Percentiles rank a stretch among this genome's conserved stretches.
Conservation (phyloP, 2,888 invertebrate species). For the Idaea biselata region DNA sequence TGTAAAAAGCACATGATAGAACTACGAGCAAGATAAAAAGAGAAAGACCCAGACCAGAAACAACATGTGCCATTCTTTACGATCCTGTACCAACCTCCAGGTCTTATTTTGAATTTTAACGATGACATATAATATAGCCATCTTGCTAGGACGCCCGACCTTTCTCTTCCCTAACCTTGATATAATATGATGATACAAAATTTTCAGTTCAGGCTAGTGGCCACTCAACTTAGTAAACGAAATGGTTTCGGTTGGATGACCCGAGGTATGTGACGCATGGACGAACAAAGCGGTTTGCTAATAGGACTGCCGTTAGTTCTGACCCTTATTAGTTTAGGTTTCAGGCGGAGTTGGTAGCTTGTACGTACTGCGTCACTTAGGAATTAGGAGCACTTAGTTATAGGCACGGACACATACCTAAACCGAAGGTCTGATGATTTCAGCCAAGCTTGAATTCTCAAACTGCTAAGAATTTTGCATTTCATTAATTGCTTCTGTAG, state of each 20-base stretch:
- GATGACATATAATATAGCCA: too few relatives aligned
- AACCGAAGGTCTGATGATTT: background rate
- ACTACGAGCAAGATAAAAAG: too few relatives aligned
- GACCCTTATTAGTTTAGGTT: constrained; percentile 12
- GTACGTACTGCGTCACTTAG: background rate
- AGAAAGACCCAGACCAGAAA: too few relatives aligned
- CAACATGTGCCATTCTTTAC: too few relatives aligned
- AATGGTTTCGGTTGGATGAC: constrained; percentile 5
- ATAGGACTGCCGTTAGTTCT: constrained; percentile 9
- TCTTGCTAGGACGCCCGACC: too few relatives aligned
- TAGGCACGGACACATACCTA: background rate
- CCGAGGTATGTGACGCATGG: constrained; percentile 7
- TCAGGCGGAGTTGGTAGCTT: background rate
- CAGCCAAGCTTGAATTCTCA: background rate
- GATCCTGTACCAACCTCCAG: too few relatives aligned
- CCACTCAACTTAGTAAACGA: background rate
- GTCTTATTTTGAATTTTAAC: too few relatives aligned
- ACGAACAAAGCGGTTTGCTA: constrained; percentile 8
- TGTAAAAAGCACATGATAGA: too few relatives aligned
- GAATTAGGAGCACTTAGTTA: background rate
- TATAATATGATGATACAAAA: too few relatives aligned
- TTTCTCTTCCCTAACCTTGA: too few relatives aligned
- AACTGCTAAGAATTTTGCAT: background rate
- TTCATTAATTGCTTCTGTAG: background rate
- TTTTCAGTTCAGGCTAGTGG: too few relatives aligned